Evolutionary conservation across 2,888 invertebrate species (phyloP), one percentile per base, ranked within the genome.

Genomic region (Parnassius orleans): DNA sequence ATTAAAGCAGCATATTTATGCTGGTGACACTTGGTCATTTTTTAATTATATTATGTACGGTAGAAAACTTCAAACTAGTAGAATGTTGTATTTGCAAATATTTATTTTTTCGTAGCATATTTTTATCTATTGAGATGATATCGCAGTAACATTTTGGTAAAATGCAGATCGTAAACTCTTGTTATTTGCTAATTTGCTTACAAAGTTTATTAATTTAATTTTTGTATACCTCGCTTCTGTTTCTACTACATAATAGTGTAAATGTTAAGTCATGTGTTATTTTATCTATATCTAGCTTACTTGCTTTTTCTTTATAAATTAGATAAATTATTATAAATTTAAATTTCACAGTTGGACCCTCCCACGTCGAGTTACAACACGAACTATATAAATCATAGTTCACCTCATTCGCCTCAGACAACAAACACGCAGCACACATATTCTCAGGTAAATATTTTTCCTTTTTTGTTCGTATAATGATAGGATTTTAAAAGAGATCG

Each of bases 321-420:
- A 19, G 61, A 5, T 42, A 33, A 50, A 50, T 9, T 14, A 63
- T 54, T 54, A 53, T 50, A 50, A 42, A n/a, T 54, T 62, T 53
- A 57, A 61, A 65, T 65, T 69, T 66, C 59, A 41, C 83, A 91
- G 91, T 72, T 90, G 82, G 90, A 91, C 75, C 80, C 81, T 41
- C 90, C 90, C 50, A 83, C 85, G 66, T 83, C 86, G 66, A 88
- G 76, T 72, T 91, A 90, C 78, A 90, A 79, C 72, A 75, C 87
- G 68, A 77, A 84, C 69, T 91, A 91, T 69, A 85, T 90, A 65
- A 90, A 90, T 72, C 90, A 91, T 78, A 86, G 80, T 74, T 87
- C 90, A 62, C 87, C 89, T 67, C 90, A 88, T 68, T 88, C 90
- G 63, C 87, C 87, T 52, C 89, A 89, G 69, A 80, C 88, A 66